A percentile compares a stretch with the other conserved stretches of the same genome.
Evolutionary conservation across 2,888 invertebrate species (phyloP).

Genomic region (Omphaloscelis lunosa): DNA sequence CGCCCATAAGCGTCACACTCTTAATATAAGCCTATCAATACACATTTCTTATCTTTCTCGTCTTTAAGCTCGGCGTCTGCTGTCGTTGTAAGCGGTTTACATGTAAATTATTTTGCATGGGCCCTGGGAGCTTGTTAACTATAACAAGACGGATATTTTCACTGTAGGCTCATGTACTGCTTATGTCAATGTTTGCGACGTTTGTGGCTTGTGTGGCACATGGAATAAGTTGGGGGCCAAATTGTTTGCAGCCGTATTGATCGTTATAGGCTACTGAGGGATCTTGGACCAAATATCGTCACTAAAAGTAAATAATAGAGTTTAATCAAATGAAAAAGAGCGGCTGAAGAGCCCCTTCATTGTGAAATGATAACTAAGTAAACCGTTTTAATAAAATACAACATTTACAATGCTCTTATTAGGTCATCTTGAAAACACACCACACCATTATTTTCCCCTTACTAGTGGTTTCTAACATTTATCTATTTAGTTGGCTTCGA

Average conservation of each 20-base stretch:
- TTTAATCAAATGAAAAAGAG: not conserved
- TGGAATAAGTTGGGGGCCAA: not conserved
- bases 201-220: not conserved
- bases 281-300: too few relatives aligned
- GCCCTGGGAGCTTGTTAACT: conserved; percentile 61
- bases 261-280: too few relatives aligned
- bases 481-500: not conserved
- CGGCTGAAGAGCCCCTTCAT: too few relatives aligned
- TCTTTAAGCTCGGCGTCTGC: conserved; percentile 49
- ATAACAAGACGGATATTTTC: conserved; percentile 58
- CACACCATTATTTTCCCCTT: too few relatives aligned
- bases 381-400: not conserved
- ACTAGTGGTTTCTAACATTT: too few relatives aligned
- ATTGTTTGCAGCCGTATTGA: conserved; percentile 2
- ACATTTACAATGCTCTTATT: not conserved
- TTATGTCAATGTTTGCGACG: conserved; percentile 11
- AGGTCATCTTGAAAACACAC: not conserved
- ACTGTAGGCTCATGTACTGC: conserved; percentile 3
- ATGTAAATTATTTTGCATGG: conserved; percentile 65
- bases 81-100: conserved; percentile 66
- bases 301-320: not conserved
- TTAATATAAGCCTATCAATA: conserved; percentile 20
- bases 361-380: not conserved
- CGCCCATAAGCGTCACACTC: not conserved
- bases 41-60: conserved; percentile 27